phyloP scores from a whole-genome alignment of 1,140 invertebrate genomes.

The Neelides sp. region DNA sequence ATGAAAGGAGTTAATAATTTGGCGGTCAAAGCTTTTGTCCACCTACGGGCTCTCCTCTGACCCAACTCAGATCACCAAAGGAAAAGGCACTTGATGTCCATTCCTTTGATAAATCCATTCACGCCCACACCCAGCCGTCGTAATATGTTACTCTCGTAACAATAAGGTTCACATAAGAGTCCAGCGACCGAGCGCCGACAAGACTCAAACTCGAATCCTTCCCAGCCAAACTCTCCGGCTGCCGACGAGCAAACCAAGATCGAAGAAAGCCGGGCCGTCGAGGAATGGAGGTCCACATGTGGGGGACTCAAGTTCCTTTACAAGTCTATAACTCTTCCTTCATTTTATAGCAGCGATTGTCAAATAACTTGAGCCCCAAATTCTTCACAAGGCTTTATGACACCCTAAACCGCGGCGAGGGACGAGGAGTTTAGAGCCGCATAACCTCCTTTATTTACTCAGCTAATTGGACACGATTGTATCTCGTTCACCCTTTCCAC shows the following conservation, averaged over 20 bases:
- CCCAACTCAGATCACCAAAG: too few relatives aligned
- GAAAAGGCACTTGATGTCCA: too few relatives aligned
- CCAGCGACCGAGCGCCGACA: neutral
- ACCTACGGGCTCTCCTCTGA: too few relatives aligned
- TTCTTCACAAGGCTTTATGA: constrained; percentile 9
- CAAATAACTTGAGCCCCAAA: neutral
- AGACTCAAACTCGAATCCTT: neutral
- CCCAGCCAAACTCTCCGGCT: constrained; percentile 9
- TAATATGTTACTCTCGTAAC: too few relatives aligned
- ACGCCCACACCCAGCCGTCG: constrained; percentile 11
- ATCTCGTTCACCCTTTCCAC: too few relatives aligned
- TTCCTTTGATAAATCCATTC: constrained; percentile 11
- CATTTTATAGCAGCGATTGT: neutral
- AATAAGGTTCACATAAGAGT: neutral
- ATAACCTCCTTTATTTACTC: constrained; percentile 17
- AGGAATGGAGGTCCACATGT: neutral
- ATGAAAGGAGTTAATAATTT: too few relatives aligned
- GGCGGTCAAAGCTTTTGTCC: too few relatives aligned
- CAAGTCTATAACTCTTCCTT: constrained; percentile 9
- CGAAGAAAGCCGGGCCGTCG: neutral
- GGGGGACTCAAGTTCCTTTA: neutral
- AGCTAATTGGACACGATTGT: constrained; percentile 14
- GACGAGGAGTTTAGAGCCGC: constrained; percentile 3
- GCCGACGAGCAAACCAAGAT: neutral
- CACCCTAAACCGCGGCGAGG: neutral